Base-by-base conservation (phyloP, 1,140 invertebrate genomes). In the Drosophila ogumai region DNA sequence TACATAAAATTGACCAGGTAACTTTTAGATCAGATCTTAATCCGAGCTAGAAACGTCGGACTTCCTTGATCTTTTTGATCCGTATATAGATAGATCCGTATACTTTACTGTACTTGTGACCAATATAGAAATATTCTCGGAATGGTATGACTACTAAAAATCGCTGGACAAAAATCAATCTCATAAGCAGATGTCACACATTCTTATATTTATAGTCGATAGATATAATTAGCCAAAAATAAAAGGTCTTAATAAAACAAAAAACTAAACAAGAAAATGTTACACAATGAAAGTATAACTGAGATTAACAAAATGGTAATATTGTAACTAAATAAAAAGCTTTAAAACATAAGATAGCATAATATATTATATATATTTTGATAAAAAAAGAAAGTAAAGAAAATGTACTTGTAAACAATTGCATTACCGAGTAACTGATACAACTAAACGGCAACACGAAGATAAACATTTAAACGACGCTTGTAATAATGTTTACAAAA, bases 291-390 rank as follows among this genome's bases (percentile, higher is more conserved):
- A 32, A 44, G 44, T 38, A 59, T 34, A 43, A 64, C 46, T 28
- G 31, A 68, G 65, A 64, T 77, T 63, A 61, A 82, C 58, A 78
- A 54, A 86, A 65, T 82, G 79, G 69, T 88, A 88, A 80, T 69
- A 69, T 85, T 88, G 80, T 78, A 87, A 88, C 84, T 88, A 87
- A 88, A 88, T 88, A 87, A 73, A 87, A 87, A 87, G 84, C 84
- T 87, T 87, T 87, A 87, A 87, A 84, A 80, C 54, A 88, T 88
- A 87, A 87, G 85, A 84, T 87, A 87, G 76, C 80, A 84, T 74
- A 88, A 88, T 65, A 88, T 87, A 87, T 87, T 65, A 88, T 87
- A 87, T 87, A 87, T 87, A 88, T 87, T 87, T 87, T 87, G 84
- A 87, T 87, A 88, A 76, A 67, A 40, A 52, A 46, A 54, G n/a